Conservation (phyloP, 2,888 invertebrate species). For the Mythimna pallens region DNA sequence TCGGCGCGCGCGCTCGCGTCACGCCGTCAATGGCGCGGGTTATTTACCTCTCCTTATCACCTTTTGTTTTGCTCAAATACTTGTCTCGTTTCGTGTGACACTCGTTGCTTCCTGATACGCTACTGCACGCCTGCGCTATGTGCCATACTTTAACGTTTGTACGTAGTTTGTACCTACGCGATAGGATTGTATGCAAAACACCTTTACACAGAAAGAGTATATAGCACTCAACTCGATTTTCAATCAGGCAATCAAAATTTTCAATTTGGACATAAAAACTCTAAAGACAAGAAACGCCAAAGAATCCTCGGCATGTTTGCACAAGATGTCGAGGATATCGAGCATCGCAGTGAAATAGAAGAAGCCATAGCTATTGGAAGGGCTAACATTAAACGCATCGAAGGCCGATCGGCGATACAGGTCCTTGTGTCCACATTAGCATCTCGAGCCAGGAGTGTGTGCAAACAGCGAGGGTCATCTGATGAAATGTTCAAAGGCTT, state of each 20-base stretch:
- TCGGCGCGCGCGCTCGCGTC: constrained; percentile 71
- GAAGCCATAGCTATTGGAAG: constrained; percentile 83
- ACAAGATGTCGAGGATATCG: constrained; percentile 82
- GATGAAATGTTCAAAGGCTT: constrained; percentile 91
- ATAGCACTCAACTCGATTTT: constrained; percentile 1
- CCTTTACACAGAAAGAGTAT: background rate
- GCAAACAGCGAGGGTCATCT: constrained; percentile 90
- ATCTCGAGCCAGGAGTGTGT: constrained; percentile 89
- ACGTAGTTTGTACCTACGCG: constrained; percentile 1
- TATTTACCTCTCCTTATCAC: constrained; percentile 90
- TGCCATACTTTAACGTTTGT: constrained; percentile 24
- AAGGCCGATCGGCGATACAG: constrained; percentile 89
- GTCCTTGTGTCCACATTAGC: constrained; percentile 91
- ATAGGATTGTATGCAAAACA: background rate
- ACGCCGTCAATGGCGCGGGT: constrained; percentile 88
- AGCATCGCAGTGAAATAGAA: constrained; percentile 84
- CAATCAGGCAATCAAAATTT: constrained; percentile 27
- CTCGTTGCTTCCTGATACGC: constrained; percentile 75
- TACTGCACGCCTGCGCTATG: constrained; percentile 54
- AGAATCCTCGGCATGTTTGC: constrained; percentile 75
- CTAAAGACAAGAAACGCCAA: constrained; percentile 59
- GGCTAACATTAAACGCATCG: constrained; percentile 88
- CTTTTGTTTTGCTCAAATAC: constrained; percentile 90
- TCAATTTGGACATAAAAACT: constrained; percentile 33
- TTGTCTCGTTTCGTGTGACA: constrained; percentile 77